phyloP scores from a whole-genome alignment of 2,797 vertebrate genomes.

The Macrochelys suwanniensis region DNA sequence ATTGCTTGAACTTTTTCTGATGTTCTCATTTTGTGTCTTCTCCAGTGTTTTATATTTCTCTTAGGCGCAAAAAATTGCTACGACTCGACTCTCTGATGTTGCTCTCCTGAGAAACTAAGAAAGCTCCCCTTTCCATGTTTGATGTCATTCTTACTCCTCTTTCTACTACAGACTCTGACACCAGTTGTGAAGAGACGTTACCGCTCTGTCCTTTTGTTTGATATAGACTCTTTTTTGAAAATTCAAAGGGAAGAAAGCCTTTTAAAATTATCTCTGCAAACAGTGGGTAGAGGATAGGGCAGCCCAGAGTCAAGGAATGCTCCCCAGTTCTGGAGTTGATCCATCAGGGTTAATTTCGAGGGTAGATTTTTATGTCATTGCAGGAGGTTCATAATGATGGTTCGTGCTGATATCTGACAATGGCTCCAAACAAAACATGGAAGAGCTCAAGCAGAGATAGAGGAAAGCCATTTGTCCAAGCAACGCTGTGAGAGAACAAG shows the following conservation, averaged over 20 bases:
- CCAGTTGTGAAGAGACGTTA: background rate
- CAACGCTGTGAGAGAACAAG: background rate
- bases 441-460: slow-evolving; percentile 52
- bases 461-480: slow-evolving; percentile 20
- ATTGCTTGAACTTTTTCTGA: background rate
- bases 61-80: background rate
- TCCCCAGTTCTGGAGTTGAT: slow-evolving; percentile 21
- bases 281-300: background rate
- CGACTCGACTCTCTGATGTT: accelerated
- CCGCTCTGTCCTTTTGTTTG: slow-evolving; percentile 9
- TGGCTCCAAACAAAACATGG: slow-evolving; percentile 44
- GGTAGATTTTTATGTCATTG: slow-evolving; percentile 39
- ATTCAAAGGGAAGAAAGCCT: slow-evolving; percentile 36
- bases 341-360: slow-evolving; percentile 49
- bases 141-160: slow-evolving; percentile 20
- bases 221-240: slow-evolving; percentile 30
- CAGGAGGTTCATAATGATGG: slow-evolving; percentile 13
- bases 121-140: slow-evolving; percentile 5
- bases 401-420: slow-evolving; percentile 41
- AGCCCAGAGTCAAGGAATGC: slow-evolving; percentile 29
- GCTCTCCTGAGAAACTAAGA: background rate
- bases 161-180: background rate
- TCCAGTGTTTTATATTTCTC: background rate
- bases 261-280: slow-evolving; percentile 20
- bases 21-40: background rate